Evolutionary conservation across 2,888 invertebrate genomes (phyloP), one percentile per base, ranked within the genome.

Genomic region (Caenorhabditis sp.): DNA sequence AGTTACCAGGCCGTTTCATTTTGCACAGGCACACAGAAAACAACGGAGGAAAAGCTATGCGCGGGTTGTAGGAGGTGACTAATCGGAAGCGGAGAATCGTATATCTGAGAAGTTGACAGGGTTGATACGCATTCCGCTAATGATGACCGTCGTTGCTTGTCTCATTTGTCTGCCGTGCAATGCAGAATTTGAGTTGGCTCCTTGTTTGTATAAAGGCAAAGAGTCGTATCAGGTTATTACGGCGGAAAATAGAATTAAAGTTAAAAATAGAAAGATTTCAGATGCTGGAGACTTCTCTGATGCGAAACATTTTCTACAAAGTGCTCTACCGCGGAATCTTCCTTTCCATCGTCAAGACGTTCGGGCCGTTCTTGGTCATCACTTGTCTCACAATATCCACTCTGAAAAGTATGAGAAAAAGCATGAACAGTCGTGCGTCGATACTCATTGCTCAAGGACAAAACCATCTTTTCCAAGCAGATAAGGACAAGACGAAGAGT

Each of bases 371-470:
- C 53, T 48, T 79, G 2, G 65, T 85, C 43, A 85, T 85, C 46
- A 79, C 81, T 6, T 48, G 80, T 17, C 76, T 85, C 7, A 84
- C 85, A 3, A 63, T 81, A 17, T 79, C 75, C 5, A 82, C 80
- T 9, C 30, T 83, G 22, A 56, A 71, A 30, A 73, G 80, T 7
- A 82, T 85, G 78, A 59, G 83, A 5, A 76, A 80, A 53, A 83
- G 84, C 30, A 85, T 85, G 85, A 80, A 84, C 50, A 78, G 70
- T 37, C 72, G 85, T 22, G 85, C 85, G 7, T 74, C 72, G 7
- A 85, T 85, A 37, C 76, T 85, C 11, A 80, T 81, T 55, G 81
- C 84, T 27, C 85, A 85, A 27, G 85, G 85, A 6, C 78, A 81
- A 32, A 79, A 81, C n/a, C 79, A 79, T 20, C 63, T 85, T 1